Percentiles rank a stretch among this genome's conserved stretches.
phyloP scores from a whole-genome alignment of 2,888 invertebrate genomes.

The Drosophila tripunctata region DNA sequence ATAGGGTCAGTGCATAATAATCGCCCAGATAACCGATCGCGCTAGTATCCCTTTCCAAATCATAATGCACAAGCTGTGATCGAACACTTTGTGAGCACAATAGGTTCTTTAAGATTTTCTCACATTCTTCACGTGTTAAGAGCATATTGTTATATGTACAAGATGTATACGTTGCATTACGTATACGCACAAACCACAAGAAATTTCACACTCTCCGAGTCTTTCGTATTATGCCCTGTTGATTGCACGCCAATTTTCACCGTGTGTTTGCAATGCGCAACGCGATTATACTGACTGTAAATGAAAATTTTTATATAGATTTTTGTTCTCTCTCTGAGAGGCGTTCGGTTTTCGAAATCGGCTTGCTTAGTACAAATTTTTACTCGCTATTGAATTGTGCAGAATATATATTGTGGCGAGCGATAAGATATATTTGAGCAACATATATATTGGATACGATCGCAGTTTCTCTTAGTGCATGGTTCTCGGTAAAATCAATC shows the following conservation, averaged over 20 bases:
- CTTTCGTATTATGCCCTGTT: not conserved
- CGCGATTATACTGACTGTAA: conserved; percentile 49
- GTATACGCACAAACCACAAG: conserved; percentile 26
- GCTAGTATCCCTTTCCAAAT: conserved; percentile 36
- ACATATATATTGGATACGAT: conserved; percentile 7
- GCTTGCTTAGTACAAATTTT: not conserved
- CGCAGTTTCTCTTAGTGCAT: conserved; percentile 2
- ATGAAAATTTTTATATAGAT: conserved; percentile 21
- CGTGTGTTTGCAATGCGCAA: conserved; percentile 39
- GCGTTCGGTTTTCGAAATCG: conserved; percentile 22
- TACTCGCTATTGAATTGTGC: conserved; percentile 5
- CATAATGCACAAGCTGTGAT: conserved; percentile 43
- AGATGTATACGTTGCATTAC: conserved; percentile 42
- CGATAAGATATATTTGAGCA: conserved; percentile 31
- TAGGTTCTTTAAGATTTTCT: conserved; percentile 56
- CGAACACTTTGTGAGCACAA: conserved; percentile 9
- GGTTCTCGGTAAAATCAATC: conserved; percentile 23
- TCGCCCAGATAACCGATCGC: conserved; percentile 79
- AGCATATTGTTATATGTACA: conserved; percentile 55
- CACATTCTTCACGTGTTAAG: conserved; percentile 62
- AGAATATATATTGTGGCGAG: conserved; percentile 2
- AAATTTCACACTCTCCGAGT: not conserved
- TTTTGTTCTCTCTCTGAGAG: conserved; percentile 34
- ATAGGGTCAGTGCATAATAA: conserved; percentile 70
- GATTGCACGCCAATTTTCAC: conserved; percentile 29